Evolutionary conservation across 2,888 invertebrate genomes (phyloP).

Genomic region (Smittia sp.): DNA sequence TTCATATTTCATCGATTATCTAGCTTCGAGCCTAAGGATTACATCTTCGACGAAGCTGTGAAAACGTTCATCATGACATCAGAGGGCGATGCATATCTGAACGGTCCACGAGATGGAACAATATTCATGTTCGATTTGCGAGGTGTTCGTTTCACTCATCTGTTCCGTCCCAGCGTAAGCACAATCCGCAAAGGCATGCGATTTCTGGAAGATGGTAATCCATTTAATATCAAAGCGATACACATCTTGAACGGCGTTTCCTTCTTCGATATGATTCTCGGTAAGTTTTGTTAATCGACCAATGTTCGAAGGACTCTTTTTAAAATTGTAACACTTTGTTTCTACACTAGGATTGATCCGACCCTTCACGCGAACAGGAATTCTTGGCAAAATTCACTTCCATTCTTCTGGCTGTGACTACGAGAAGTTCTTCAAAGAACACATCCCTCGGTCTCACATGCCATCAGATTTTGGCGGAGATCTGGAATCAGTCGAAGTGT

Average conservation of each 20-base stretch:
- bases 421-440: slow-evolving; percentile 58
- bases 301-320: too few relatives aligned
- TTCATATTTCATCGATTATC: slow-evolving; percentile 62
- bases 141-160: not conserved
- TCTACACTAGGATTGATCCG: not conserved
- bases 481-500: slow-evolving; percentile 46
- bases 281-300: not conserved
- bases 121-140: not conserved
- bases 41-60: slow-evolving; percentile 60
- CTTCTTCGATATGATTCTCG: not conserved
- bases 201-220: slow-evolving; percentile 10
- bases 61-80: slow-evolving; percentile 60
- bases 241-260: not conserved
- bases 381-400: slow-evolving; percentile 54
- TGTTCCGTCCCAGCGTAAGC: not conserved
- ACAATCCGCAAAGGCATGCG: not conserved
- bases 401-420: slow-evolving; percentile 59
- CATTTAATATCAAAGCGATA: slow-evolving; percentile 10
- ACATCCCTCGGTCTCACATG: slow-evolving; percentile 59
- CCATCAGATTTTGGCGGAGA: slow-evolving; percentile 65
- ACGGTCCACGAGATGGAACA: not conserved
- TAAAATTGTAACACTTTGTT: too few relatives aligned
- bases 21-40: slow-evolving; percentile 59
- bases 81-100: not conserved
- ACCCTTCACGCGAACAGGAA: not conserved